Evolutionary conservation across 2,113 vertebrate genomes (phyloP), one percentile per base, ranked within the genome.

Genomic region (Cheirogaleus medius): DNA sequence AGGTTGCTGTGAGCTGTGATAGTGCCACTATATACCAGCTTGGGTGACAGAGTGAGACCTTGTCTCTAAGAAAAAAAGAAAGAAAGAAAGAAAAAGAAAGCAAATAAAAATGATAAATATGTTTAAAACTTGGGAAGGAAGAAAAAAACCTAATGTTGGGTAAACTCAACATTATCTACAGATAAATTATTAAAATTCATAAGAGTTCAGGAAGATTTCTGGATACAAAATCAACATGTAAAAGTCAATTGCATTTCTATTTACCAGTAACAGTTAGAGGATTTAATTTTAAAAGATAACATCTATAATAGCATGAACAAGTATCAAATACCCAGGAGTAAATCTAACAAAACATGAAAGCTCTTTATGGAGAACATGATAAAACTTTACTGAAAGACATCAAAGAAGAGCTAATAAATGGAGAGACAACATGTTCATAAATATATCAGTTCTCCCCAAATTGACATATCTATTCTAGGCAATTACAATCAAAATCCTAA

Each of bases 401-500:
- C 1, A 8, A 78, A 81, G 58, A 56, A 56, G 37, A 83, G 56
- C 52, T 27, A 87, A 47, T 32, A 58, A 66, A 73, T 34, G 39
- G 54, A 52, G 73, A 86, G 71, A 64, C 2, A 39, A 3, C 42
- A 66, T 44, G 49, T 60, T 88, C 27, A 44, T 52, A 81, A 68
- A 21, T 32, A 44, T 37, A 60, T 82, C 49, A 25, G 60, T 77
- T 56, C 37, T 71, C 56, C 27, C 14, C 52, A 89, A 63, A 73
- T 34, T 66, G 58, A 63, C 58, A 63, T 63, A 71, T 34, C 18
- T 27, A 89, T 71, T 88, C 42, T 77, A 64, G 39, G 21, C 6
- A 34, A 44, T 94, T 89, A 37, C 64, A 92, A 52, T 71, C 10
- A 92, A 91, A 92, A 47, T 92, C 6, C 27, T 60, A n/a, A 94